Evolutionary conservation across 2,888 invertebrate species (phyloP).

Genomic region (Caprella mutica): DNA sequence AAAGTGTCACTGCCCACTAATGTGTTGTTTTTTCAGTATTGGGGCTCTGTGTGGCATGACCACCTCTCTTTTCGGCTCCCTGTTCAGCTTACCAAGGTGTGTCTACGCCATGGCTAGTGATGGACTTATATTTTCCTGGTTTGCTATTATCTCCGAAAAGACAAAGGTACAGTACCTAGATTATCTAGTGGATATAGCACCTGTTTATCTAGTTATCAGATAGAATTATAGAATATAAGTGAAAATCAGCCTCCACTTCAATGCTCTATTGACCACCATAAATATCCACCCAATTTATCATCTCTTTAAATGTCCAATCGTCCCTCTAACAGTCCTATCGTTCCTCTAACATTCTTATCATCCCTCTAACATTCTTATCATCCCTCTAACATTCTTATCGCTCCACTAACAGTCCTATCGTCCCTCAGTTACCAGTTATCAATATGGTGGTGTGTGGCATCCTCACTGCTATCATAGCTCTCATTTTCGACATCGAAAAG

Average conservation of each 20-base stretch:
- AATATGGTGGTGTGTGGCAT: conserved; percentile 67
- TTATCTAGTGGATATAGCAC: background rate
- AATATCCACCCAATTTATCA: background rate
- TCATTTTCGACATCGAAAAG: conserved; percentile 75
- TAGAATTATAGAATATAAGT: background rate
- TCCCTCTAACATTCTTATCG: background rate
- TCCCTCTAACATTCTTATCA: background rate
- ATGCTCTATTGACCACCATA: too few relatives aligned
- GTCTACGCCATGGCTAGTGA: conserved; percentile 86
- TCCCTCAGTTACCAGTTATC: conserved; percentile 54
- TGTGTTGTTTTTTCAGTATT: too few relatives aligned
- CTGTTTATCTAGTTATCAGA: background rate
- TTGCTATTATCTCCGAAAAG: conserved; percentile 62
- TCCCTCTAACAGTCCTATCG: background rate
- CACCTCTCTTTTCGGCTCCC: conserved; percentile 69
- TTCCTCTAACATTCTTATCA: background rate
- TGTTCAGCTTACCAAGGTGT: conserved; percentile 72
- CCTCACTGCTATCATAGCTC: conserved; percentile 62
- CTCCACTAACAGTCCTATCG: too few relatives aligned
- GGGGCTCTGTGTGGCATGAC: conserved; percentile 89
- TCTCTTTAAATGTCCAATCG: background rate
- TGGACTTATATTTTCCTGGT: conserved; percentile 67
- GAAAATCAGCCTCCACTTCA: background rate
- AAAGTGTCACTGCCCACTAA: too few relatives aligned
- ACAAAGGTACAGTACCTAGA: too few relatives aligned